Conservation (phyloP, 2,113 vertebrate genomes). For the Laticauda laticaudata region DNA sequence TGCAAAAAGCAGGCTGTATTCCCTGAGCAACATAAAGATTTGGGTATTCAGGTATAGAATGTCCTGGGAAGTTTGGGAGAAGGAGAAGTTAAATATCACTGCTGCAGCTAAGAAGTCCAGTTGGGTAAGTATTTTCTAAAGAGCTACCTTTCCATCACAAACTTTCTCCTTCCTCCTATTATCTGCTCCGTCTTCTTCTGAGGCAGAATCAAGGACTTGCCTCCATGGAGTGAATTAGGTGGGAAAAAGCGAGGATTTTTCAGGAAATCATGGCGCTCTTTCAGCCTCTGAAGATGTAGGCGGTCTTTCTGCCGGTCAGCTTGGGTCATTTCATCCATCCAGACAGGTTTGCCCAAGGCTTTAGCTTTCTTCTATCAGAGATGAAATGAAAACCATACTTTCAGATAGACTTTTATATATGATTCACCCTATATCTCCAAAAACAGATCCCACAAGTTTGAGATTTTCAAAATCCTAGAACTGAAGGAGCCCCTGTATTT, state of each 20-base stretch:
- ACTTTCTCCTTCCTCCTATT: conserved; percentile 23
- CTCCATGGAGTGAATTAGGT: conserved; percentile 67
- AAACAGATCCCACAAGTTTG: not conserved
- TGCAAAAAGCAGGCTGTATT: not conserved
- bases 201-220: conserved; percentile 76
- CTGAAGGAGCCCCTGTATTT: not conserved
- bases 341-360: conserved; percentile 43
- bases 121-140: not conserved
- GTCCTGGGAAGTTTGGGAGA: not conserved
- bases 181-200: conserved; percentile 55
- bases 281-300: conserved; percentile 64
- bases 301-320: conserved; percentile 53
- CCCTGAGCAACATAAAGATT: not conserved
- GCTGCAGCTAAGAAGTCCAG: not conserved
- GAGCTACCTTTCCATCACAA: conserved; percentile 69
- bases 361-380: conserved; percentile 60
- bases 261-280: conserved; percentile 74
- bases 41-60: not conserved
- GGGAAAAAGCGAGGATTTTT: conserved; percentile 86
- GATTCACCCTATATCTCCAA: not conserved
- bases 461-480: not conserved
- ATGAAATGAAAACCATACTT: conserved; percentile 5
- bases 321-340: conserved; percentile 57
- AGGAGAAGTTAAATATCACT: not conserved
- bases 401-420: not conserved